Conservation (phyloP, 2,888 invertebrate genomes). For the Sinhomidia bicolor region DNA sequence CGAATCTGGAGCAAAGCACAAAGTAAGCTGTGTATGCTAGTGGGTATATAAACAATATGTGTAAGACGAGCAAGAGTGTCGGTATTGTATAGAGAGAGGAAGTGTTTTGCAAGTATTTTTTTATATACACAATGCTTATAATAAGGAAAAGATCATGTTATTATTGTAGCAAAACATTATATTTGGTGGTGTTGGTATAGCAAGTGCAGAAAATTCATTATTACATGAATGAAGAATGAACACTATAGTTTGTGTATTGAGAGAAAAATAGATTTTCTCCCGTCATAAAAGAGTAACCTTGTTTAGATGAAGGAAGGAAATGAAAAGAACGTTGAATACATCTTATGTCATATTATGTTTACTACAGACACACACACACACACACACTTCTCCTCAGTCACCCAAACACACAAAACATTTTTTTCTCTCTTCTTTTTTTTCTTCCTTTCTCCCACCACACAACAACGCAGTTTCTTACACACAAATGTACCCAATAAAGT, state of each 20-base stretch:
- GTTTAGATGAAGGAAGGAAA: slow-evolving; percentile 32
- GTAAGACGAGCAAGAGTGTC: too few relatives aligned
- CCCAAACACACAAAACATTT: background rate
- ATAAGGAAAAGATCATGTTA: too few relatives aligned
- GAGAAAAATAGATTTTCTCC: slow-evolving; percentile 28
- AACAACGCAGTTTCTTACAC: background rate
- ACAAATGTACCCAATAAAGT: background rate
- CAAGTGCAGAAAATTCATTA: slow-evolving; percentile 63
- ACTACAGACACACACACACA: too few relatives aligned
- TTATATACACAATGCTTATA: too few relatives aligned
- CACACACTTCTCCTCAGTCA: background rate
- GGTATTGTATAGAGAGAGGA: too few relatives aligned
- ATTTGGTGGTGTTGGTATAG: too few relatives aligned
- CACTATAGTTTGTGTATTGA: slow-evolving; percentile 38
- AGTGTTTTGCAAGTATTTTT: too few relatives aligned
- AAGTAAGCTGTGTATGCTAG: slow-evolving; percentile 17
- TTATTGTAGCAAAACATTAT: too few relatives aligned
- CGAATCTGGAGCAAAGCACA: slow-evolving; percentile 32
- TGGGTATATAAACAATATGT: too few relatives aligned
- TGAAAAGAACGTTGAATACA: slow-evolving; percentile 44
- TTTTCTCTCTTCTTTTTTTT: background rate
- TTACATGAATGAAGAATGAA: slow-evolving; percentile 62
- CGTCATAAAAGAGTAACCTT: slow-evolving; percentile 16
- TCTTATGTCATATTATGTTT: slow-evolving; percentile 33
- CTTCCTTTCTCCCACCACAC: too few relatives aligned